Conservation (phyloP, 2,797 vertebrate species). For the Gymnothorax javanicus region DNA sequence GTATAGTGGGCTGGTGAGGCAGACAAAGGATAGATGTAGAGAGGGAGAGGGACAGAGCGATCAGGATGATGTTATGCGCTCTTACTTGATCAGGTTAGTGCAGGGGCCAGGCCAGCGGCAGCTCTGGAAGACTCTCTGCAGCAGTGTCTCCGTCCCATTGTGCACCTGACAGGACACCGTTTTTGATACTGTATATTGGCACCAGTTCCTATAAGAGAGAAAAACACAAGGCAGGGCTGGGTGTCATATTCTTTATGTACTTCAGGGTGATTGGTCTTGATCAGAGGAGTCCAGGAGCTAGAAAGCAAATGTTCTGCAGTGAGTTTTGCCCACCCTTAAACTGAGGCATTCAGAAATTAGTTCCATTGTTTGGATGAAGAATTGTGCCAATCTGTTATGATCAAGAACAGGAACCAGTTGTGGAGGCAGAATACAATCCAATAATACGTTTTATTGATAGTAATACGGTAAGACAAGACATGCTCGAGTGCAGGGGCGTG, state of each 20-base stretch:
- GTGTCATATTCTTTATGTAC: background rate
- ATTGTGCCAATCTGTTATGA: too few species aligned
- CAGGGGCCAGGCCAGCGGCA: conserved; percentile 95
- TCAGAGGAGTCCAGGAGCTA: too few species aligned
- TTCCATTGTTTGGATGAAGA: too few species aligned
- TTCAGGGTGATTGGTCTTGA: background rate
- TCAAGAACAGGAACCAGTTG: too few species aligned
- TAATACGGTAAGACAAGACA: too few species aligned
- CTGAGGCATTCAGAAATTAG: too few species aligned
- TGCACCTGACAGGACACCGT: conserved; percentile 93
- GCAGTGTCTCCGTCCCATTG: conserved; percentile 88
- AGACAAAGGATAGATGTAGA: too few species aligned
- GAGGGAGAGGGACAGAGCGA: background rate
- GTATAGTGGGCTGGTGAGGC: background rate
- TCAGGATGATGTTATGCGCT: background rate
- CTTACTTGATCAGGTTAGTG: conserved; percentile 90
- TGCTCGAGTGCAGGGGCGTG: too few species aligned
- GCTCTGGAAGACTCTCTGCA: conserved; percentile 91
- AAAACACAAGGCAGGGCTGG: background rate
- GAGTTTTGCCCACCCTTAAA: too few species aligned
- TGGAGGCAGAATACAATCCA: too few species aligned
- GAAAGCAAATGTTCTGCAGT: too few species aligned
- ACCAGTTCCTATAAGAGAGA: conserved; percentile 84
- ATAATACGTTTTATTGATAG: too few species aligned
- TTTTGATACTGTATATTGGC: conserved; percentile 87